phyloP scores from a whole-genome alignment of 2,113 vertebrate genomes.

The Peromyscus polionotus region DNA sequence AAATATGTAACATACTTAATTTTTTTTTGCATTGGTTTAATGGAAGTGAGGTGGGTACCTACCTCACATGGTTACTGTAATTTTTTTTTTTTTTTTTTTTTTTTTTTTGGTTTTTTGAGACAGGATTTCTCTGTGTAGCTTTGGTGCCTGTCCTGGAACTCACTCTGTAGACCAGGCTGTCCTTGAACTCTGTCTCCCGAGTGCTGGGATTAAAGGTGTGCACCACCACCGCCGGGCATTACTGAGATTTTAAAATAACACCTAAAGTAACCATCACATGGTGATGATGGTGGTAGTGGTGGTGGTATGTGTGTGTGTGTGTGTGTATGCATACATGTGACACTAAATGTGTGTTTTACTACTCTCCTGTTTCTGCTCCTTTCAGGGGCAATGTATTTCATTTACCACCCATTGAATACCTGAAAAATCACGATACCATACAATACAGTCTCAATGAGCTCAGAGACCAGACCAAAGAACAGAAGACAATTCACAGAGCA shows the following conservation, averaged over 20 bases:
- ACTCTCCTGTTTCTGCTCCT: not conserved
- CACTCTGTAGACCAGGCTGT: too few species aligned
- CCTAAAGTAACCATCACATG: not conserved
- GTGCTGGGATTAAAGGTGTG: too few species aligned
- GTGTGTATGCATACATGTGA: not conserved
- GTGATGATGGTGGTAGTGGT: not conserved
- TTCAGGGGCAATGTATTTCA: not conserved
- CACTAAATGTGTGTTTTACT: not conserved
- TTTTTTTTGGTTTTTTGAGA: too few species aligned
- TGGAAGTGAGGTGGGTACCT: not conserved
- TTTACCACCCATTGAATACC: not conserved
- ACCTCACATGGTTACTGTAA: not conserved
- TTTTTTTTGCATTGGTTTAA: not conserved
- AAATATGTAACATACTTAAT: conserved; percentile 10
- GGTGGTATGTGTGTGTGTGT: not conserved
- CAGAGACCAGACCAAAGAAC: not conserved
- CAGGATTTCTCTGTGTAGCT: too few species aligned
- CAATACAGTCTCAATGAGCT: not conserved
- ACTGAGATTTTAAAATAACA: not conserved
- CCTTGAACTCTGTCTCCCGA: too few species aligned
- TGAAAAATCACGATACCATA: not conserved
- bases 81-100: too few species aligned
- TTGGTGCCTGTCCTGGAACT: too few species aligned
- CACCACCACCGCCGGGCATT: accelerated
- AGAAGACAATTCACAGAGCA: not conserved